Evolutionary conservation across 2,888 invertebrate genomes (phyloP), one percentile per base, ranked within the genome.

Genomic region (Drepana falcataria): DNA sequence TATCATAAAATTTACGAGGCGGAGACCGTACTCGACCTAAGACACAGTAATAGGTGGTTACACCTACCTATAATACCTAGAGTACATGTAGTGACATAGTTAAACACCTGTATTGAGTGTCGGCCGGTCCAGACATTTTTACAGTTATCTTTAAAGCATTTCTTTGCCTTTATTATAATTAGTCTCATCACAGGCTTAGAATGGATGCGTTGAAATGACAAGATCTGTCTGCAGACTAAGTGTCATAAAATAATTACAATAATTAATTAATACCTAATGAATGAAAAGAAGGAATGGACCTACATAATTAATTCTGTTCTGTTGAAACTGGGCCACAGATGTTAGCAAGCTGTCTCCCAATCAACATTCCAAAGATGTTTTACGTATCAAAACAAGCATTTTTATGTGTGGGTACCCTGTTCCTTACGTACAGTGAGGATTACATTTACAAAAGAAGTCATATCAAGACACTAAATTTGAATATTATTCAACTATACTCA

Each of bases 11-110:
- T 21, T 21, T 21, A 76, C 73, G 69, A 71, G 67, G 67, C 68
- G 68, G 66, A 72, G 68, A 71, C 65, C 60, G 69, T 73, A 80
- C 79, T 83, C 78, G 82, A 83, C 81, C 81, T 81, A 78, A 77
- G 79, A 81, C 59, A 77, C 77, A 79, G 81, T 58, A 56, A 55
- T 59, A 63, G 58, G 57, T 52, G 9, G 35, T 47, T 53, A 49
- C 53, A 59, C 48, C 53, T 56, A 56, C 56, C 57, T 51, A 52
- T 37, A 35, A 7, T 44, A 49, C 33, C 9, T 51, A 40, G 21
- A 51, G 6, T 48, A 48, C 7, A 48, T 33, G 7, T 35, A 48
- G 48, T 53, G 53, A 52, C 52, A 53, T 35, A 53, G 40, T 37
- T 53, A 40, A 9, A 34, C 37, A 53, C 47, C 48, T 35, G 52